Evolutionary conservation across 2,888 invertebrate species (phyloP).

Genomic region (Syrista parreyssii): DNA sequence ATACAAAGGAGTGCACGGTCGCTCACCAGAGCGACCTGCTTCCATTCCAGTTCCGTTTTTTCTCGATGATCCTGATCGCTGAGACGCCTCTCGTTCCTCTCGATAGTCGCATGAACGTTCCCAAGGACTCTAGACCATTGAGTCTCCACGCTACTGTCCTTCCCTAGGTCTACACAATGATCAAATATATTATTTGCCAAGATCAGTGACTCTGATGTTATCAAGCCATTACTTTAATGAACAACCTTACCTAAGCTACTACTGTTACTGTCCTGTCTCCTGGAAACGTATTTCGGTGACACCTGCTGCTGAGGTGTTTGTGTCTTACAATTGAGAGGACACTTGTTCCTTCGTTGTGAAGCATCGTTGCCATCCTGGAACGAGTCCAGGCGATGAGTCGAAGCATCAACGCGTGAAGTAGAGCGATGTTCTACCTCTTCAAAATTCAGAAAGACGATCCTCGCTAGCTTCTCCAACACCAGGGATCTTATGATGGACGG

Average conservation of each 20-base stretch:
- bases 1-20: constrained; percentile 82
- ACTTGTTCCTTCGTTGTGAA: constrained; percentile 46
- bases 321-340: constrained; percentile 52
- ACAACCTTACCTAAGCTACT: constrained; percentile 30
- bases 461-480: constrained; percentile 80
- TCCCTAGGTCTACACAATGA: constrained; percentile 39
- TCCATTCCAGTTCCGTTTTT: constrained; percentile 87
- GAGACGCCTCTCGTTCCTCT: constrained; percentile 82
- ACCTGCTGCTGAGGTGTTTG: constrained; percentile 42
- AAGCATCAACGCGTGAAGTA: not conserved
- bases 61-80: constrained; percentile 84
- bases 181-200: not conserved
- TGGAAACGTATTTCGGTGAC: constrained; percentile 44
- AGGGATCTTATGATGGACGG: constrained; percentile 77
- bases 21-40: constrained; percentile 81
- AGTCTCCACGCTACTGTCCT: constrained; percentile 69
- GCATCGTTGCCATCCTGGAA: constrained; percentile 39
- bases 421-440: constrained; percentile 64
- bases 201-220: not conserved
- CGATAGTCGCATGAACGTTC: constrained; percentile 80
- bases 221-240: not conserved
- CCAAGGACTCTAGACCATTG: constrained; percentile 77
- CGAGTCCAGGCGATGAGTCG: not conserved
- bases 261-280: constrained; percentile 39
- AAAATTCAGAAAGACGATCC: constrained; percentile 79